A percentile compares a stretch with the other conserved stretches of the same genome.
Evolutionary conservation across 2,888 invertebrate species (phyloP).

Genomic region (Apotomis turbidana): DNA sequence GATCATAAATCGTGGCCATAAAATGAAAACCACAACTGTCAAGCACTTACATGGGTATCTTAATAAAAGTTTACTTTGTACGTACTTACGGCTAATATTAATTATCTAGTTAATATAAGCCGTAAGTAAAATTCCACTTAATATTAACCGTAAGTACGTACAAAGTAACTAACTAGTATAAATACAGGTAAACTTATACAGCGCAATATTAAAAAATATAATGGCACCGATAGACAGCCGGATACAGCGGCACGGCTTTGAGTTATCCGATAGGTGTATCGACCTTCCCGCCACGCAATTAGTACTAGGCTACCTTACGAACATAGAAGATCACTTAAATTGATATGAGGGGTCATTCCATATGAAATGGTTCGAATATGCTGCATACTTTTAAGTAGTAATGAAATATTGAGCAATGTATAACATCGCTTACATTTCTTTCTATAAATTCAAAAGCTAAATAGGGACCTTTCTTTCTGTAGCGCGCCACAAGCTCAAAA

Average conservation of each 20-base stretch:
- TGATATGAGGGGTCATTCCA: constrained; percentile 1
- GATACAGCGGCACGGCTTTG: constrained; percentile 41
- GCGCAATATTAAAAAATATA: constrained; percentile 18
- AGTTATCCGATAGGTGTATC: constrained; percentile 43
- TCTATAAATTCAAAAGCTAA: too few relatives aligned
- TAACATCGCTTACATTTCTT: too few relatives aligned
- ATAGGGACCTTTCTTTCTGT: too few relatives aligned
- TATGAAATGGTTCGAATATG: not conserved
- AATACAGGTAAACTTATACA: constrained; percentile 15
- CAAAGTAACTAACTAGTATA: not conserved
- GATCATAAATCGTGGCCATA: too few relatives aligned
- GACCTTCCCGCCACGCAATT: constrained; percentile 39
- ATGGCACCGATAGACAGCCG: constrained; percentile 18
- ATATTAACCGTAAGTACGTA: too few relatives aligned
- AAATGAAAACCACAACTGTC: not conserved
- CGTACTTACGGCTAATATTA: not conserved
- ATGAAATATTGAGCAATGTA: too few relatives aligned
- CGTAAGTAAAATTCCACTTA: too few relatives aligned
- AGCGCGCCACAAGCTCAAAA: too few relatives aligned
- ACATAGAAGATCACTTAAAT: not conserved
- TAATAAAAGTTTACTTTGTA: not conserved
- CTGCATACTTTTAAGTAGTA: too few relatives aligned
- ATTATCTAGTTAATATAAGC: not conserved
- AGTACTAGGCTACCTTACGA: constrained; percentile 13
- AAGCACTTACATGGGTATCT: too few relatives aligned